Conservation (phyloP, 2,797 vertebrate species). For the Manis javanica region DNA sequence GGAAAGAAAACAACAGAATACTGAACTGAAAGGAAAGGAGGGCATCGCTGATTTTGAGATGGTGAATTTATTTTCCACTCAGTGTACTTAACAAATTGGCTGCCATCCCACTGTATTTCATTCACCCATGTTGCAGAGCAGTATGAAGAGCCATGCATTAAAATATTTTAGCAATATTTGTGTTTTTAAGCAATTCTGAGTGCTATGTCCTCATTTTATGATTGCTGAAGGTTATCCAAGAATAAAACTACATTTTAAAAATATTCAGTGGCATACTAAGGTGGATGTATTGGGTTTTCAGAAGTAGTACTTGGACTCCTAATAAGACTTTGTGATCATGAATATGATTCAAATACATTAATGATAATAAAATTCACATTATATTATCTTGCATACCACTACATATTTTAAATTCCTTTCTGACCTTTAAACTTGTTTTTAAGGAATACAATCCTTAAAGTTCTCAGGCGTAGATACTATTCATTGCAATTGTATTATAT, state of each 20-base stretch:
- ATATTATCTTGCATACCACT: background rate
- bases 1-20: background rate
- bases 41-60: background rate
- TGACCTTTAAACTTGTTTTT: slow-evolving; percentile 16
- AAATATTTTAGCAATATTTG: background rate
- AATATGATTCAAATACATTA: background rate
- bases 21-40: background rate
- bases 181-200: background rate
- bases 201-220: background rate
- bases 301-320: background rate
- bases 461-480: background rate
- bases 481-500: background rate
- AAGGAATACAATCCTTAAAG: background rate
- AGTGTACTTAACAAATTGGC: background rate
- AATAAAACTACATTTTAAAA: slow-evolving; percentile 1
- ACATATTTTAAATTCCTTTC: slow-evolving; percentile 12
- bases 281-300: background rate
- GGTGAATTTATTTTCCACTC: background rate
- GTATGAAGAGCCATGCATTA: background rate
- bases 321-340: background rate
- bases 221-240: background rate
- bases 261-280: background rate
- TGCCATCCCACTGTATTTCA: background rate
- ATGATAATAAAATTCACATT: background rate
- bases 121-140: background rate